phyloP scores from a whole-genome alignment of 2,113 vertebrate genomes.

The Paramisgurnus dabryanus region DNA sequence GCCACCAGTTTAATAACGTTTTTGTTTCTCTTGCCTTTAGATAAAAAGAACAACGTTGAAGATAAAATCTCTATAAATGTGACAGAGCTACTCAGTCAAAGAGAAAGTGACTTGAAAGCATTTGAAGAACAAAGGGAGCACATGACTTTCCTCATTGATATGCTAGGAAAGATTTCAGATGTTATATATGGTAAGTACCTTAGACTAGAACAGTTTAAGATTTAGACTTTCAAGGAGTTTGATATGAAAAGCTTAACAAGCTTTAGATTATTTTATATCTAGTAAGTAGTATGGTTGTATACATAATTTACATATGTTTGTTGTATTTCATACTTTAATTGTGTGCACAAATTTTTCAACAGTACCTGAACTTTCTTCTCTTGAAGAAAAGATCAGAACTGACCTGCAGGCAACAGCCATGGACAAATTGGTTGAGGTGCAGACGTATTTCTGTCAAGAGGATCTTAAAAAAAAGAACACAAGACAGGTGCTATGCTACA shows the following conservation, averaged over 20 bases:
- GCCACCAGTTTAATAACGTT: not conserved
- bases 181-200: constrained; percentile 64
- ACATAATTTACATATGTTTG: too few relatives aligned
- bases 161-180: constrained; percentile 70
- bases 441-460: constrained; percentile 46
- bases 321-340: constrained; percentile 6
- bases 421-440: constrained; percentile 60
- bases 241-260: not conserved
- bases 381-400: constrained; percentile 61
- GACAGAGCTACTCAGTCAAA: constrained; percentile 59
- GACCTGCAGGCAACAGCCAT: constrained; percentile 56
- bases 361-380: constrained; percentile 65
- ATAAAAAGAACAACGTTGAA: constrained; percentile 48
- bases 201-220: not conserved
- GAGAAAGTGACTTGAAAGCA: constrained; percentile 59
- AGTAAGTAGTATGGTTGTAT: too few relatives aligned
- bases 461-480: constrained; percentile 12
- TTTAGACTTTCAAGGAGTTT: not conserved
- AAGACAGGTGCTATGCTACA: constrained; percentile 60
- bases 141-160: constrained; percentile 69
- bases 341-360: not conserved
- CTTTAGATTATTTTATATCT: not conserved
- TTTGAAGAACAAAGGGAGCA: constrained; percentile 54
- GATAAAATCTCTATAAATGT: constrained; percentile 39
- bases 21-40: constrained; percentile 55